Evolutionary conservation across 2,113 vertebrate genomes (phyloP), one percentile per base, ranked within the genome.

Genomic region (Odontesthes bonariensis): DNA sequence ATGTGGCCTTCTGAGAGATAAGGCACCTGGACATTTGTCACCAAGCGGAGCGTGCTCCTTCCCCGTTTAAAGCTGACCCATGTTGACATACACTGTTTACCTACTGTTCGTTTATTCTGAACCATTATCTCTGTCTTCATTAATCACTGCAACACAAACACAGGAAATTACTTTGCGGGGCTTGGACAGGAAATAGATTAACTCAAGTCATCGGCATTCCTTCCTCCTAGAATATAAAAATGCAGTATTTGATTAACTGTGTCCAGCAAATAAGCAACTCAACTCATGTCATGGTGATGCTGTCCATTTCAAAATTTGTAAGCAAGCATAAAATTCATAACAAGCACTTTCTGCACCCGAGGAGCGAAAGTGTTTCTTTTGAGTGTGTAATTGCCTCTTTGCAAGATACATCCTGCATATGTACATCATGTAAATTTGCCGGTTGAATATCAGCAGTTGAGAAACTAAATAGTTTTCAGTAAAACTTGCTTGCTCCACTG

Each of bases 71-170:
- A 78, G 68, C 77, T 84, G 86, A 90, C 90, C 91, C 63, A 65
- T 64, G 86, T 74, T 86, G 81, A 89, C 87, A 67, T 86, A 75
- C 79, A 76, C 85, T 67, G 87, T 90, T 92, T 91, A 89, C 88
- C 81, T 88, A 85, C 85, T 85, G 79, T 80, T 82, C 82, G 85
- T 91, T 88, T 87, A 83, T 61, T 69, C 81, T 82, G 63, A 86
- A 84, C 85, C 86, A 88, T 85, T 86, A 87, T 85, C 79, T 75
- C 40, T 9, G 54, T 61, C 59, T 79, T 63, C 85, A 90, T 94
- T 89, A 90, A 91, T 92, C 93, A 92, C 70, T 11, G 44, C 3
- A 53, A 61, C 65, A 79, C 70, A 6, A 67, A 59, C 42, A 49
- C 59, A 74, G 70, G 62, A 85, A 82, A 91, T 82, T 68, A 77